Evolutionary conservation across 2,113 vertebrate species (phyloP).

Genomic region (Thomomys bottae): DNA sequence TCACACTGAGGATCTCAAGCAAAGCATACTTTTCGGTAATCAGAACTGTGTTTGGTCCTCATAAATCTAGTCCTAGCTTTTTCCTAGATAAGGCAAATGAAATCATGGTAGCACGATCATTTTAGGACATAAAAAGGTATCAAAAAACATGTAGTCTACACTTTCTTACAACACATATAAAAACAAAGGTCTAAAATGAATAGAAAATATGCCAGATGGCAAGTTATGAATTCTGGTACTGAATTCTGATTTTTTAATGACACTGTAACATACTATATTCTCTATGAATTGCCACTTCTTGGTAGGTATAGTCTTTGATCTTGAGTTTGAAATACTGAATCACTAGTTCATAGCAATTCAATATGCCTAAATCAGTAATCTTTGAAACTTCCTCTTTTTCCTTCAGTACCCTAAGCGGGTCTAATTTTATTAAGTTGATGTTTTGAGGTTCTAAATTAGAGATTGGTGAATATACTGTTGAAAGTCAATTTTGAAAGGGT

Average conservation of each 20-base stretch:
- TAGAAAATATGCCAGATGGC: neutral
- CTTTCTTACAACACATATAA: neutral
- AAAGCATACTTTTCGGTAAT: neutral
- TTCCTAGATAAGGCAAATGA: neutral
- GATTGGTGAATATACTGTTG: neutral
- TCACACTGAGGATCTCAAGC: neutral
- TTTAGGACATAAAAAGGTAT: neutral
- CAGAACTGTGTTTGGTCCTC: neutral
- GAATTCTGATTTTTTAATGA: neutral
- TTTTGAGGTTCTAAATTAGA: neutral
- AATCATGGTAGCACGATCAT: neutral
- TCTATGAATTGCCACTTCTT: neutral
- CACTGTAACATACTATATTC: neutral
- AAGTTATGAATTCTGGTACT: neutral
- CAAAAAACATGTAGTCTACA: neutral
- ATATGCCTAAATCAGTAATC: neutral
- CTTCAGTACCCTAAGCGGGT: neutral
- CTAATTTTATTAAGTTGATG: neutral
- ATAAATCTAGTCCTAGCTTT: neutral
- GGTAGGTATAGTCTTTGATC: neutral
- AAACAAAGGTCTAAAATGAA: neutral
- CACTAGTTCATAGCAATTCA: neutral
- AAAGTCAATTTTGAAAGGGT: conserved; percentile 23
- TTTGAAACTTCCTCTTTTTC: neutral
- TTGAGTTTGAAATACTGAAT: neutral